These are phyloP conservation scores for Bos indicus DNA, from an alignment of 2,113 vertebrate genomes.

Conservation along the genomic window DNA sequence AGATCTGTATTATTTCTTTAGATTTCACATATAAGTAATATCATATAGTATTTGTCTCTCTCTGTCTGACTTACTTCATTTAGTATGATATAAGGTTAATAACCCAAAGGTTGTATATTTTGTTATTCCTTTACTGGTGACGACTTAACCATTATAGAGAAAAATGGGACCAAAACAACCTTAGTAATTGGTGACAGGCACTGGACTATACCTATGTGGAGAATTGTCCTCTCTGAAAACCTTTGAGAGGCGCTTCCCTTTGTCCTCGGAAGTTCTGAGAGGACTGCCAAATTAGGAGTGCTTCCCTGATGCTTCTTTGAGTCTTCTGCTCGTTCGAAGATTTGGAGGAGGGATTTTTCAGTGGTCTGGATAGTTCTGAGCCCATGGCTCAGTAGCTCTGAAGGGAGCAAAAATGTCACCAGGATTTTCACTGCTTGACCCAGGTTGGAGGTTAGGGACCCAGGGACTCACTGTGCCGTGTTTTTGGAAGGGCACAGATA, in stretches of 20 bases:
- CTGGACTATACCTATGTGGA: neutral
- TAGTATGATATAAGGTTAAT: neutral
- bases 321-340: neutral
- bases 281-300: neutral
- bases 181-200: neutral
- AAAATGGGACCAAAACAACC: neutral
- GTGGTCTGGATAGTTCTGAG: neutral
- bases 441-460: neutral
- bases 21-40: neutral
- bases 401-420: neutral
- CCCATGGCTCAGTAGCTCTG: neutral
- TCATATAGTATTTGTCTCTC: neutral
- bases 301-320: neutral
- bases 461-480: neutral
- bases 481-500: neutral
- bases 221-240: neutral
- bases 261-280: neutral
- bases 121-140: neutral
- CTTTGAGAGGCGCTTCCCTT: neutral
- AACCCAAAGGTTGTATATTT: neutral
- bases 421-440: neutral
- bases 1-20: neutral
- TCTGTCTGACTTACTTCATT: neutral
- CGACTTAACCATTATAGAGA: neutral
- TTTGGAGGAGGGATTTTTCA: neutral